Conservation (phyloP, 2,888 invertebrate species). For the Ceriagrion tenellum region DNA sequence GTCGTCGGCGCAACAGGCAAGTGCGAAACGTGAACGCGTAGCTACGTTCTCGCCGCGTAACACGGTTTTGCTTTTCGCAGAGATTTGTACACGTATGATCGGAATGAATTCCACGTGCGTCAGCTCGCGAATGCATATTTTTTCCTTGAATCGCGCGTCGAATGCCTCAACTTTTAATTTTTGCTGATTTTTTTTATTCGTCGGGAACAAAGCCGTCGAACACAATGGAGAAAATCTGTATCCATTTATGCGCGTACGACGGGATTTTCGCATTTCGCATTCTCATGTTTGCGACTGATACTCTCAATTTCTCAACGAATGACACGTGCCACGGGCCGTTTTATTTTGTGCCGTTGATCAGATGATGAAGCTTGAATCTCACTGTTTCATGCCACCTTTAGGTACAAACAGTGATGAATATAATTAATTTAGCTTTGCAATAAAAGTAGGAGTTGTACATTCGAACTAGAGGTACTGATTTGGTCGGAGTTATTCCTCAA, state of each 20-base stretch:
- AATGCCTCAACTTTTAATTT: neutral
- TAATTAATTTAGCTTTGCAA: neutral
- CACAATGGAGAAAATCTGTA: slow-evolving; percentile 3
- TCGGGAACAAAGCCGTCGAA: neutral
- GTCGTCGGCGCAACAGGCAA: neutral
- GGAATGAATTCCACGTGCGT: neutral
- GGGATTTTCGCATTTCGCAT: neutral
- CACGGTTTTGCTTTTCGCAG: neutral
- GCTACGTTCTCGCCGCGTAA: neutral
- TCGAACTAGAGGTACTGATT: too few relatives aligned
- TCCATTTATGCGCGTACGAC: neutral
- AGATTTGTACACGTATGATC: neutral
- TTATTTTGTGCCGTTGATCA: neutral
- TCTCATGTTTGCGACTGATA: neutral
- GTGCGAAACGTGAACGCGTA: neutral
- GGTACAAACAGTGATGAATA: neutral
- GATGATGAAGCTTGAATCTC: neutral
- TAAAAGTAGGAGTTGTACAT: too few relatives aligned
- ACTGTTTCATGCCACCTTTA: neutral
- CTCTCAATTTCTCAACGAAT: neutral
- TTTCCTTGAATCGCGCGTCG: neutral
- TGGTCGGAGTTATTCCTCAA: too few relatives aligned
- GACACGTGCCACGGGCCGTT: neutral
- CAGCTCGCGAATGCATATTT: neutral
- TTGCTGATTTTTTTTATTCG: neutral